Percentiles rank a stretch among this genome's conserved stretches.
phyloP scores from a whole-genome alignment of 2,888 invertebrate genomes.

The Eretmocerus hayati region DNA sequence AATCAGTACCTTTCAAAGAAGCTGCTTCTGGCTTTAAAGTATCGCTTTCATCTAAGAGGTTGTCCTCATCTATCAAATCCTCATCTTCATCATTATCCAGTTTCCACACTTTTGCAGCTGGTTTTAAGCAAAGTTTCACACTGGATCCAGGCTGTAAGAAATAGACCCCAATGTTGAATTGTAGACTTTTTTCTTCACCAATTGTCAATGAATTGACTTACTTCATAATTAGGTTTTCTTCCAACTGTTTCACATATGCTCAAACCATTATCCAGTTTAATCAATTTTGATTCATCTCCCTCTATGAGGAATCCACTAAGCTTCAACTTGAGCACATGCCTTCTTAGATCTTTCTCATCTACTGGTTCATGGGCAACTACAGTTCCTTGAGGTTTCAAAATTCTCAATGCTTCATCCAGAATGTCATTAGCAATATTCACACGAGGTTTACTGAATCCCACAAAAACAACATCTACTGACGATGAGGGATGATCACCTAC shows the following conservation, averaged over 20 bases:
- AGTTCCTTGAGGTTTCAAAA: conserved; percentile 59
- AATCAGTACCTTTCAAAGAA: conserved; percentile 65
- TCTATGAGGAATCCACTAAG: conserved; percentile 58
- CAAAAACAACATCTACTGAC: conserved; percentile 57
- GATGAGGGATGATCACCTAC: conserved; percentile 55
- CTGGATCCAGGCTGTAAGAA: conserved; percentile 55
- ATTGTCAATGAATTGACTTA: conserved; percentile 17
- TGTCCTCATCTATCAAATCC: conserved; percentile 78
- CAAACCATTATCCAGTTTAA: conserved; percentile 14
- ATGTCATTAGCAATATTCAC: conserved; percentile 46
- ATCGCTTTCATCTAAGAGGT: conserved; percentile 84
- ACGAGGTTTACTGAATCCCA: conserved; percentile 38
- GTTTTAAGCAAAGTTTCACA: conserved; percentile 48
- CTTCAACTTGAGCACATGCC: conserved; percentile 51
- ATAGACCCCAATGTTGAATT: neutral
- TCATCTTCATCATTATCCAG: conserved; percentile 68
- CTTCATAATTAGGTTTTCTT: conserved; percentile 39
- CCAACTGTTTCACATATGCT: conserved; percentile 32
- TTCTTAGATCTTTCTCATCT: conserved; percentile 23
- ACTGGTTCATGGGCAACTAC: conserved; percentile 51
- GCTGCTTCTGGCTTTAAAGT: conserved; percentile 78
- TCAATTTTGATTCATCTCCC: conserved; percentile 16
- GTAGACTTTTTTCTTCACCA: neutral
- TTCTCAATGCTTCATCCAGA: conserved; percentile 53
- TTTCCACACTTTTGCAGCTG: conserved; percentile 63